Conservation (phyloP, 1,140 invertebrate species). For the Phocides pigmalion region DNA sequence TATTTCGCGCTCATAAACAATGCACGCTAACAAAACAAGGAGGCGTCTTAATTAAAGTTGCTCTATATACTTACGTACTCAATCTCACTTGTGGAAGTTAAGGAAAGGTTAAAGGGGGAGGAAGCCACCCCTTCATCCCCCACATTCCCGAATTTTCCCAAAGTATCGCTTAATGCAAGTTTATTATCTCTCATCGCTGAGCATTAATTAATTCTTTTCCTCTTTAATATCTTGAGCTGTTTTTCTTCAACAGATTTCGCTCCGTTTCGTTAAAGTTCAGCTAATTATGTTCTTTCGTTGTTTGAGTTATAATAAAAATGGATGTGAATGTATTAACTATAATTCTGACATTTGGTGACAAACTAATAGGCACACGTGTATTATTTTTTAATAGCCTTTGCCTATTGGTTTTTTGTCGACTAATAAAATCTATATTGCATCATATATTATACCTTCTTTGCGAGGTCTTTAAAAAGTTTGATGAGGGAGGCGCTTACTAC, state of each 20-base stretch:
- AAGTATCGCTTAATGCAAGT: constrained; percentile 80
- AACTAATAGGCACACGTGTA: no score
- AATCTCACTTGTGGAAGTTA: constrained; percentile 79
- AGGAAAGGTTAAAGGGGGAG: constrained; percentile 74
- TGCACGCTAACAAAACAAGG: constrained; percentile 60
- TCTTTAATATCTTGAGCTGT: constrained; percentile 43
- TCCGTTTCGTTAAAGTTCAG: constrained; percentile 20
- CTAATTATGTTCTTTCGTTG: constrained; percentile 17
- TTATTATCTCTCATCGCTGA: constrained; percentile 77
- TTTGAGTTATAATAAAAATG: background rate
- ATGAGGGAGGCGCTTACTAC: no score
- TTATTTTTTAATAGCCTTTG: no score
- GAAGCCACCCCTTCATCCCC: constrained; percentile 43
- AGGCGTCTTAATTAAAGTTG: constrained; percentile 72
- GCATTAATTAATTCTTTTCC: constrained; percentile 76
- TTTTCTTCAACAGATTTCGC: constrained; percentile 45
- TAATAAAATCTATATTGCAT: no score
- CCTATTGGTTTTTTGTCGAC: no score
- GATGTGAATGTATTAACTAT: background rate
- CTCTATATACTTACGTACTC: constrained; percentile 78
- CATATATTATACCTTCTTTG: no score
- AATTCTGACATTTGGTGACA: no score
- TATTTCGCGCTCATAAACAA: constrained; percentile 60
- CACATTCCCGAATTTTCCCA: constrained; percentile 74
- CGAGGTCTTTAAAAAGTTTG: no score